Evolutionary conservation across 1,140 invertebrate genomes (phyloP), one percentile per base, ranked within the genome.

Genomic region (Pomacea maculata): DNA sequence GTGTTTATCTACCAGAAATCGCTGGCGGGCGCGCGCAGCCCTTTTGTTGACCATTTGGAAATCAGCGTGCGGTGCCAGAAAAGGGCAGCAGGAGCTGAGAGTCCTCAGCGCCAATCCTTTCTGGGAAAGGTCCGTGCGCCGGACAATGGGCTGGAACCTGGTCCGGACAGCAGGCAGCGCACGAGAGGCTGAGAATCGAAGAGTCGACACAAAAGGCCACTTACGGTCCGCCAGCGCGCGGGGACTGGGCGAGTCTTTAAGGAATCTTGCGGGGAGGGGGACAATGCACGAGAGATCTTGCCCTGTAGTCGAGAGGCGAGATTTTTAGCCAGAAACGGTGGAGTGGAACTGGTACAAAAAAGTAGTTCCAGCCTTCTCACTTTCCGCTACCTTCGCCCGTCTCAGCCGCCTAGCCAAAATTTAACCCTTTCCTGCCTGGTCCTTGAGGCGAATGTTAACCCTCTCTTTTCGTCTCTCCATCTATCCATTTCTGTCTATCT

Each of bases 161-260:
- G 14, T 8, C 11, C 17, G 19, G 74, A 61, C 52, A 21, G 52
- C 52, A 45, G 57, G 57, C 57, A 61, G 57, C 57, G 57, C 57
- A 17, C 57, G 57, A 57, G 19, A 75, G 74, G 10, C 74, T 25
- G 25, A 6, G 57, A 29, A 75, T 75, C 74, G 74, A 75, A 75
- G 52, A 55, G 17, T 21, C 52, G 73, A 17, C n/a, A 25, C 21
- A 75, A 75, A 61, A 54, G 74, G 74, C 29, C 29, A 57, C 57
- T 75, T 57, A 54, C 55, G 52, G 25, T 45, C 19, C 34, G 25
- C 25, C 19, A 12, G 55, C 9, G 14, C 74, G 52, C 12, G 54
- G n/a, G 54, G 57, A 17, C 57, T 17, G n/a, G 74, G 17, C 52
- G 52, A 75, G 74, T 75, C 74, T 75, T 75, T 75, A 75, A 75